phyloP scores from a whole-genome alignment of 2,113 vertebrate genomes.

The Tichodroma muraria region DNA sequence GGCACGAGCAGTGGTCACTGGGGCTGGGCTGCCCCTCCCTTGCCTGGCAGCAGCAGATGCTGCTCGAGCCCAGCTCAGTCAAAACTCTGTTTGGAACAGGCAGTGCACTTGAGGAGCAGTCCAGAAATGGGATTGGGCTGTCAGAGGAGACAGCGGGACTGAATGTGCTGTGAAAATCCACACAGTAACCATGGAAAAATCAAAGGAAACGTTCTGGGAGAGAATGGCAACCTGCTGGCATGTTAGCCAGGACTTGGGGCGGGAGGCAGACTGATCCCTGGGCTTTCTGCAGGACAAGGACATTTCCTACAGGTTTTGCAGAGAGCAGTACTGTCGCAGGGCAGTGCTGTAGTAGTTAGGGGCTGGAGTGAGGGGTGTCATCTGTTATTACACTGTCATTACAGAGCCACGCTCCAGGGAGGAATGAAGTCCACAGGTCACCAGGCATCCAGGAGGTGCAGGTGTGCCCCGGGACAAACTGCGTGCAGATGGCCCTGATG shows the following conservation, averaged over 20 bases:
- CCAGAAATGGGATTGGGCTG: background rate
- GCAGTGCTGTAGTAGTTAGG: background rate
- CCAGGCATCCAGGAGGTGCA: background rate
- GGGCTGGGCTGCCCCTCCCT: background rate
- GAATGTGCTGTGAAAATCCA: background rate
- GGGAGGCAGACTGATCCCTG: background rate
- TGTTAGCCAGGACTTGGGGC: background rate
- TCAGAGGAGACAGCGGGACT: background rate
- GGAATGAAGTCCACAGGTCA: too few species aligned
- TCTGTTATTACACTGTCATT: background rate
- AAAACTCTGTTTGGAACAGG: background rate
- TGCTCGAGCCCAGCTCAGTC: conserved; percentile 23
- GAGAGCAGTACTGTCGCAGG: background rate
- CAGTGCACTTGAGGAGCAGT: conserved; percentile 12
- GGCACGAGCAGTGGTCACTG: background rate
- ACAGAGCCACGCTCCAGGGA: background rate
- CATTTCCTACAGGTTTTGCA: background rate
- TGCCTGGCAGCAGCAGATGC: background rate
- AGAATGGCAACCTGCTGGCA: background rate
- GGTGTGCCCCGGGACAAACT: background rate
- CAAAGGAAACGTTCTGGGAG: background rate
- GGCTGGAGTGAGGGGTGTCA: background rate
- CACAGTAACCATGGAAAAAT: background rate
- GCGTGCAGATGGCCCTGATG: background rate
- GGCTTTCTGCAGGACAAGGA: background rate